phyloP scores from a whole-genome alignment of 1,140 invertebrate genomes.

The Lucilia sericata region DNA sequence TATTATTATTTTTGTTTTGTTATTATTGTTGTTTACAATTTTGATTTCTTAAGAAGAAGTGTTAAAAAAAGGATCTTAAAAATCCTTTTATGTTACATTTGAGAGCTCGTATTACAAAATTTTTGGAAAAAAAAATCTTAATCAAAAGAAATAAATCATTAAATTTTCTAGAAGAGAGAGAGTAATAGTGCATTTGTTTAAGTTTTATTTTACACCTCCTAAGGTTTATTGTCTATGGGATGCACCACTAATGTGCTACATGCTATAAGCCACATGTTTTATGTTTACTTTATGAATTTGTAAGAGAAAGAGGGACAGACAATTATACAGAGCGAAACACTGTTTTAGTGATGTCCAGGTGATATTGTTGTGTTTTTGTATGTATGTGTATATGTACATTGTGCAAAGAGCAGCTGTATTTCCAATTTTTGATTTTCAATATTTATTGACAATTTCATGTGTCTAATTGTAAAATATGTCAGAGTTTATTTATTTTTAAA shows the following conservation, averaged over 20 bases:
- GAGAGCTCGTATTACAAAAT: background rate
- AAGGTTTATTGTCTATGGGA: background rate
- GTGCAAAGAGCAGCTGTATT: constrained; percentile 18
- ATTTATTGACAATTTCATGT: background rate
- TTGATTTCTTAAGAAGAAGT: background rate
- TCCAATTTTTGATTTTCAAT: background rate
- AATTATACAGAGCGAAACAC: background rate
- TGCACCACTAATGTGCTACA: background rate
- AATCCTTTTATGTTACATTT: background rate
- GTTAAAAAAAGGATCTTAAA: background rate
- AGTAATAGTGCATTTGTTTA: background rate
- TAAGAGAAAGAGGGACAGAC: background rate
- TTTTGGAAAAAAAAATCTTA: background rate
- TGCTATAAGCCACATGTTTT: constrained; percentile 8
- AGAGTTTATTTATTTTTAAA: background rate
- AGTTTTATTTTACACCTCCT: constrained; percentile 16
- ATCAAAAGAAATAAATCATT: constrained; percentile 1
- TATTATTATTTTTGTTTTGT: background rate
- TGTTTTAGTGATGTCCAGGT: constrained; percentile 7
- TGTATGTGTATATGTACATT: background rate
- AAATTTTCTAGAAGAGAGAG: background rate
- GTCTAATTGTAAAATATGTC: background rate
- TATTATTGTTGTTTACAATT: background rate
- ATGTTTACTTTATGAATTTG: too few species aligned
- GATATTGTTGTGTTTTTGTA: background rate